A percentile compares a stretch with the other conserved stretches of the same genome.
phyloP scores from a whole-genome alignment of 2,113 vertebrate species.

The Tiliqua scincoides region DNA sequence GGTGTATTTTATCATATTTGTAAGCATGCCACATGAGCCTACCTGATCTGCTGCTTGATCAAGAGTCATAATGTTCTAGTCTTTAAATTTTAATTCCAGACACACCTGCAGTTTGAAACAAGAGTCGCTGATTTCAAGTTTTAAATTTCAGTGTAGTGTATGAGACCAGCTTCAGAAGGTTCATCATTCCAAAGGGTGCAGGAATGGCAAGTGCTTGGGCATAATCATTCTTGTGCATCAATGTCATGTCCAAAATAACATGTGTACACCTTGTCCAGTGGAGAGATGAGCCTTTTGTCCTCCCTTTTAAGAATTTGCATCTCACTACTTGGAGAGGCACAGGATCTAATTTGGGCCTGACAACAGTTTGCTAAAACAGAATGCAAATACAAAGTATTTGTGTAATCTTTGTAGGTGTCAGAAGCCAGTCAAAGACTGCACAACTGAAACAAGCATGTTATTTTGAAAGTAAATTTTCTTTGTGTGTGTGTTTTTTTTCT shows the following conservation, averaged over 20 bases:
- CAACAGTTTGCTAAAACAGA: background rate
- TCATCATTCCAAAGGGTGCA: background rate
- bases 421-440: background rate
- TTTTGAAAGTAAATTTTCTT: background rate
- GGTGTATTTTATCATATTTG: slow-evolving; percentile 45
- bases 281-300: background rate
- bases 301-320: background rate
- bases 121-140: slow-evolving; percentile 28
- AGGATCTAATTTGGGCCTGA: background rate
- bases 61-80: slow-evolving; percentile 41
- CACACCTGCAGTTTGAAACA: slow-evolving; percentile 36
- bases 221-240: background rate
- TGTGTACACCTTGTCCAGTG: background rate
- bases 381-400: background rate
- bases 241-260: background rate
- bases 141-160: slow-evolving; percentile 47
- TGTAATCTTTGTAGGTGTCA: background rate
- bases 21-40: slow-evolving; percentile 55
- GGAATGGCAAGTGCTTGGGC: background rate
- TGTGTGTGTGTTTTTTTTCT: background rate
- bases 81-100: slow-evolving; percentile 50
- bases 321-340: background rate
- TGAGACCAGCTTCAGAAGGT: background rate
- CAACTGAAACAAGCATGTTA: background rate
- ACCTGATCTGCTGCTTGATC: slow-evolving; percentile 16